Base-by-base conservation (phyloP, 2,888 invertebrate species). In the Sesia bembeciformis region DNA sequence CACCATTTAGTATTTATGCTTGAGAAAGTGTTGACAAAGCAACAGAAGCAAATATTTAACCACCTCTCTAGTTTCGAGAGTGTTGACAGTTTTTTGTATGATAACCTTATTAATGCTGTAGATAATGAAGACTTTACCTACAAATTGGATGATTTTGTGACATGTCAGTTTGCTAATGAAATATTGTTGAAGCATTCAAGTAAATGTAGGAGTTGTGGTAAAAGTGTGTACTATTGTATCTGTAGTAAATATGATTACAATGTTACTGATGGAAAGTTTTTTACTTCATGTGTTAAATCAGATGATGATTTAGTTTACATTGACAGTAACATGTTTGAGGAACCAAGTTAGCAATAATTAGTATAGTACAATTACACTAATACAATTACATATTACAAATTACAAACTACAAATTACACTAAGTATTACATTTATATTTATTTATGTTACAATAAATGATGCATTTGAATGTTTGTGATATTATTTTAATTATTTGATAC, bases 1-100 rank as follows among this genome's bases (percentile, higher is more conserved):
- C 98, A 98, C 76, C 99, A 99, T 84, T 91, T 99, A 60, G 96
- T 97, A 53, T 98, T 97, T 76, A 99, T 99, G 99, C 90, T 97
- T 68, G 97, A 97, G 68, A 94, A 94, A 78, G 75, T 94, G 46
- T 88, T 98, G 64, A 91, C 93, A 0, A 94, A 93, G 67, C 81
- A 91, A 53, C 93, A 95, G 67, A 93, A 96, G 68, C 88, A 92
- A 62, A 81, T 93, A 52, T 97, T 98, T 71, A 98, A 98, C 80
- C 91, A 91, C 62, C 87, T 97, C 38, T 92, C 91, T 62, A 92
- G 90, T 56, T 93, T 93, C 69, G 83, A 91, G 54, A 90, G 91
- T 65, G 94, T 97, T 40, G 86, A 95, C 60, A 84, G 92, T 39
- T 97, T 93, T 87, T 83, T 97, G 56, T 72, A 90, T 53, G 76